phyloP scores from a whole-genome alignment of 2,113 vertebrate genomes.

The Oostethus manadensis region DNA sequence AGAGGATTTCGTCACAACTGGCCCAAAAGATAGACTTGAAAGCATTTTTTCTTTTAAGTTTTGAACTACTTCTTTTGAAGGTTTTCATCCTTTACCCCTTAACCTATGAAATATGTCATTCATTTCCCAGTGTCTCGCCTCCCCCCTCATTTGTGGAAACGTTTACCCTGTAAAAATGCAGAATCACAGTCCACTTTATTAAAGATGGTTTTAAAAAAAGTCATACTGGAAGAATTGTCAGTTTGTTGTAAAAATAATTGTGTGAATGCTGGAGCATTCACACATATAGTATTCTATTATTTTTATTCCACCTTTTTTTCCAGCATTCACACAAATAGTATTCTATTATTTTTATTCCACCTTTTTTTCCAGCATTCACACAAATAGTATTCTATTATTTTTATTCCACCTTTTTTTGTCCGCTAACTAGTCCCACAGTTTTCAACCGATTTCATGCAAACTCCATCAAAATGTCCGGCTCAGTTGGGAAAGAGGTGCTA shows the following conservation, averaged over 20 bases:
- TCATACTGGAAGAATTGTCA: background rate
- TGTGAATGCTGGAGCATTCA: no score
- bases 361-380: no score
- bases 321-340: no score
- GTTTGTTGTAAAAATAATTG: background rate
- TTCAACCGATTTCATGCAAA: no score
- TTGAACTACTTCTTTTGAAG: slow-evolving; percentile 6
- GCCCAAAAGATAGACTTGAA: slow-evolving; percentile 84
- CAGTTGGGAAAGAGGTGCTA: no score
- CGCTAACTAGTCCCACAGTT: no score
- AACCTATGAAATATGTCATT: slow-evolving; percentile 12
- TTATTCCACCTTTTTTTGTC: no score
- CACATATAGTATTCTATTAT: no score
- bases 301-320: no score
- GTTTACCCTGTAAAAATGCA: slow-evolving; percentile 49
- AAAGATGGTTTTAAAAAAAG: slow-evolving; percentile 48
- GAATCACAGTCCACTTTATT: slow-evolving; percentile 33
- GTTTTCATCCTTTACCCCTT: background rate
- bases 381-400: no score
- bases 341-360: no score
- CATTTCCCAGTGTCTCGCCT: slow-evolving; percentile 12
- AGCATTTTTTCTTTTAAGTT: slow-evolving; percentile 4
- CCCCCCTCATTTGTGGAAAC: slow-evolving; percentile 4
- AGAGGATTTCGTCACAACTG: slow-evolving; percentile 86
- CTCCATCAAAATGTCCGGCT: no score